Evolutionary conservation across 2,113 vertebrate genomes (phyloP).

Genomic region (Lasiurus borealis): DNA sequence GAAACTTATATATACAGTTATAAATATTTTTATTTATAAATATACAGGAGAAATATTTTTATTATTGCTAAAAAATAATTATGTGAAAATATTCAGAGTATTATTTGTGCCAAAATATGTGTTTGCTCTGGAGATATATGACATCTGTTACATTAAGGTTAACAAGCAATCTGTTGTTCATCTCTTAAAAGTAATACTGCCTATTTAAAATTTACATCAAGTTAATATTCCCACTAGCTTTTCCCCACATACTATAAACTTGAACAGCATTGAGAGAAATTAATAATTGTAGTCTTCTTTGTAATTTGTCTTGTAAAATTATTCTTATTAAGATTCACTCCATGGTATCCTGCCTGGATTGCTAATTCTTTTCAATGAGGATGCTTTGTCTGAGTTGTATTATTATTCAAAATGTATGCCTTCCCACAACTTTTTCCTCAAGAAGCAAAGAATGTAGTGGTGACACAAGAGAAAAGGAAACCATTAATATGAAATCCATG

Average conservation of each 20-base stretch:
- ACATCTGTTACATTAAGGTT: not conserved
- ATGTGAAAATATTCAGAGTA: not conserved
- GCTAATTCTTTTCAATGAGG: constrained; percentile 78
- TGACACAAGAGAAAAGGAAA: constrained; percentile 57
- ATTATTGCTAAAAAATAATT: not conserved
- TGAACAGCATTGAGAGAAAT: constrained; percentile 44
- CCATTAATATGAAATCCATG: constrained; percentile 46
- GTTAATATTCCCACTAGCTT: constrained; percentile 68
- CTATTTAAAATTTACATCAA: constrained; percentile 66
- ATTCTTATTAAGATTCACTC: constrained; percentile 75
- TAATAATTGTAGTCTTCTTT: constrained; percentile 75
- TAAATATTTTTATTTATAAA: constrained; percentile 40
- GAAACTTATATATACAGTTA: not conserved
- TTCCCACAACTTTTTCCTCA: constrained; percentile 62
- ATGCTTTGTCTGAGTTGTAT: constrained; percentile 65
- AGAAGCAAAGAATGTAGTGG: constrained; percentile 38
- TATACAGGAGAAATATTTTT: constrained; percentile 18
- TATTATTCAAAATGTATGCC: constrained; percentile 76
- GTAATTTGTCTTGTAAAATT: constrained; percentile 78
- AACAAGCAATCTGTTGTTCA: constrained; percentile 56
- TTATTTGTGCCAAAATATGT: not conserved
- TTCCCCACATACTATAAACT: constrained; percentile 54
- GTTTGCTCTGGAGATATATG: not conserved
- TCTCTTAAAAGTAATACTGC: constrained; percentile 12
- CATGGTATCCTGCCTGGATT: constrained; percentile 62